Base-by-base conservation (phyloP, 2,113 vertebrate genomes). In the Enhydra lutris region DNA sequence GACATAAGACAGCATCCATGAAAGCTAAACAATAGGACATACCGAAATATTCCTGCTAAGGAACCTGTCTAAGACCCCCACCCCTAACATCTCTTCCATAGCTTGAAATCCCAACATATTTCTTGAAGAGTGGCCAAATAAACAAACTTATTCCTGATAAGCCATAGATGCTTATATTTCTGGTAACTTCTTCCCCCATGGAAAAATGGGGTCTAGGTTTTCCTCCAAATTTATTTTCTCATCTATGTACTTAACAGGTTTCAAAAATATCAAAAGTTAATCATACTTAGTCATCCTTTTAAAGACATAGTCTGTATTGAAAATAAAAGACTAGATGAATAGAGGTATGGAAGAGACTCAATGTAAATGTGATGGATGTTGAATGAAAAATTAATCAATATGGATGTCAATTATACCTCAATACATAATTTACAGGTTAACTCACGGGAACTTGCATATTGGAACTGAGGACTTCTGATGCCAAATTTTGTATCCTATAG, bases 21-120 rank as follows among this genome's bases (percentile, higher is more conserved):
- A 92, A 97, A 96, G 47, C 74, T 82, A 89, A 95, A 97, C 31
- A 94, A 97, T 76, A 95, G 29, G 3, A 91, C 76, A 24, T 52
- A 59, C 34, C 47, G 34, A 94, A 92, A 83, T 52, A 39, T 50
- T 76, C n/a, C 24, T 59, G 31, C 7, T 21, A 79, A 79, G 76
- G n/a, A 79, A 52, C 84, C 11, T 78, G 76, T 23, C 65, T 71
- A 36, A 74, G 63, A 84, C 12, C 55, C 42, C 26, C 42, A 47
- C 24, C 74, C 74, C 74, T 31, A 31, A 87, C 57, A 63, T 83
- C 55, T 96, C 34, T 96, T 36, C 61, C 79, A 83, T 57, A 94
- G 61, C 69, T 81, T 94, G 80, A 97, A 94, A 96, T 61, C 6
- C 39, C 24, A 89, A 47, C 86, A 96, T 73, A 34, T 29, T 82